Evolutionary conservation across 1,140 invertebrate species (phyloP).

Genomic region (Manduca sexta): DNA sequence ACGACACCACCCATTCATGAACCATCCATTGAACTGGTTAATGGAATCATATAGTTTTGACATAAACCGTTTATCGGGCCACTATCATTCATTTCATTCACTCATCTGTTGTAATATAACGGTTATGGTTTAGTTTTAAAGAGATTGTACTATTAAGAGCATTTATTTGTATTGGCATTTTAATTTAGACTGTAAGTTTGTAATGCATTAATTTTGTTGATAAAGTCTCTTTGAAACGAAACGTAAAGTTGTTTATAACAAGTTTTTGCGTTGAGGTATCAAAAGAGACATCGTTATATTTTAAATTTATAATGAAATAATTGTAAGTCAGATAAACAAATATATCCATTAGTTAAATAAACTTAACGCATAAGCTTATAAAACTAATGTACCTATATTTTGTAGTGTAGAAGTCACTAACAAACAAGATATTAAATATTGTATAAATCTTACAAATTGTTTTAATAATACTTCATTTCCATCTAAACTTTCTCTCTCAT

Average conservation of each 20-base stretch:
- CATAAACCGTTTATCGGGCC: constrained; percentile 27
- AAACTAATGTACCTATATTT: constrained; percentile 30
- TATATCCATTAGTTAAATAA: constrained; percentile 1
- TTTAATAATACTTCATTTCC: constrained; percentile 36
- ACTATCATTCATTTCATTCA: constrained; percentile 34
- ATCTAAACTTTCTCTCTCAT: constrained; percentile 21
- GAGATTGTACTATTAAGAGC: constrained; percentile 21
- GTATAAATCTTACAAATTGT: constrained; percentile 40
- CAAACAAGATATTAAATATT: constrained; percentile 36
- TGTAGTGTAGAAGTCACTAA: constrained; percentile 34
- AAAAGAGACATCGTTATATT: neutral
- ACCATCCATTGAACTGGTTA: constrained; percentile 62
- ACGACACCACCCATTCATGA: constrained; percentile 44
- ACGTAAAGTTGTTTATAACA: constrained; percentile 5
- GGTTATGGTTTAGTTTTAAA: constrained; percentile 34
- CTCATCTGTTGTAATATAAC: constrained; percentile 30
- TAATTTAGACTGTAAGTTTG: constrained; percentile 6
- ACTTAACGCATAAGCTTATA: constrained; percentile 24
- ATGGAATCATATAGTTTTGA: constrained; percentile 58
- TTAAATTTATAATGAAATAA: neutral
- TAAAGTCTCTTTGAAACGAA: constrained; percentile 30
- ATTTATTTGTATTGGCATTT: constrained; percentile 24
- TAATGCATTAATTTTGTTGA: constrained; percentile 3
- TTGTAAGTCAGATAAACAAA: too few species aligned
- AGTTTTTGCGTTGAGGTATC: constrained; percentile 31